A percentile compares a stretch with the other conserved stretches of the same genome.
Evolutionary conservation across 2,888 invertebrate species (phyloP).

Genomic region (Eumacrocentrus americanus): DNA sequence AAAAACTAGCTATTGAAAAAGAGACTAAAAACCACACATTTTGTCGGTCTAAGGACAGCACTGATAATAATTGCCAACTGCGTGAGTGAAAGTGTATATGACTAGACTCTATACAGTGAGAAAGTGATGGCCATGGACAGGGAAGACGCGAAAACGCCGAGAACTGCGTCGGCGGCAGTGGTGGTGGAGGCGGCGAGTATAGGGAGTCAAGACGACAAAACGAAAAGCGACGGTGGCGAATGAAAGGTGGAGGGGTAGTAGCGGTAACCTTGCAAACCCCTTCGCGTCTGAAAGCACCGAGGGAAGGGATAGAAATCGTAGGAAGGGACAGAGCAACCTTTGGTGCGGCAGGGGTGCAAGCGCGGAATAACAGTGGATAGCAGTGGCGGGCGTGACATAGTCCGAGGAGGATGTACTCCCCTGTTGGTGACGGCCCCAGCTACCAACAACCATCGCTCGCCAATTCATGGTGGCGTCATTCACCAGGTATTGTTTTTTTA

Average conservation of each 20-base stretch:
- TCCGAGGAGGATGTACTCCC: slow-evolving; percentile 60
- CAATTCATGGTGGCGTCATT: slow-evolving; percentile 60
- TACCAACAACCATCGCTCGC: slow-evolving; percentile 58
- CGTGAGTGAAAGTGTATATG: slow-evolving; percentile 36
- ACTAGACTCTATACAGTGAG: no score
- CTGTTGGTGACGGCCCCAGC: slow-evolving; percentile 58
- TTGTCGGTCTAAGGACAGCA: not conserved
- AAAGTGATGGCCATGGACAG: no score
- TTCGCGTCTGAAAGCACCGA: slow-evolving; percentile 48
- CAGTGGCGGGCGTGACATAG: slow-evolving; percentile 62
- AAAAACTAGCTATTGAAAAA: no score
- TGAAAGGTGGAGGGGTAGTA: slow-evolving; percentile 44
- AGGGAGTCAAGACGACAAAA: slow-evolving; percentile 33
- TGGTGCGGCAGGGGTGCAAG: slow-evolving; percentile 47
- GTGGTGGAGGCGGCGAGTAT: slow-evolving; percentile 27
- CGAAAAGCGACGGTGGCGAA: slow-evolving; percentile 34
- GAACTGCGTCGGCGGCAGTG: slow-evolving; percentile 31
- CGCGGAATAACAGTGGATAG: slow-evolving; percentile 42
- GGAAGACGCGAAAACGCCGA: no score
- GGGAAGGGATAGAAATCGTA: slow-evolving; percentile 48
- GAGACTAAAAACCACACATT: not conserved
- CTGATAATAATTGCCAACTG: not conserved
- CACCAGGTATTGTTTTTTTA: slow-evolving; percentile 53
- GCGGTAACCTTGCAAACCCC: slow-evolving; percentile 60
- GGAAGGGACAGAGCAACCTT: slow-evolving; percentile 37